phyloP scores from a whole-genome alignment of 2,797 vertebrate species.

The Sphenodon punctatus region DNA sequence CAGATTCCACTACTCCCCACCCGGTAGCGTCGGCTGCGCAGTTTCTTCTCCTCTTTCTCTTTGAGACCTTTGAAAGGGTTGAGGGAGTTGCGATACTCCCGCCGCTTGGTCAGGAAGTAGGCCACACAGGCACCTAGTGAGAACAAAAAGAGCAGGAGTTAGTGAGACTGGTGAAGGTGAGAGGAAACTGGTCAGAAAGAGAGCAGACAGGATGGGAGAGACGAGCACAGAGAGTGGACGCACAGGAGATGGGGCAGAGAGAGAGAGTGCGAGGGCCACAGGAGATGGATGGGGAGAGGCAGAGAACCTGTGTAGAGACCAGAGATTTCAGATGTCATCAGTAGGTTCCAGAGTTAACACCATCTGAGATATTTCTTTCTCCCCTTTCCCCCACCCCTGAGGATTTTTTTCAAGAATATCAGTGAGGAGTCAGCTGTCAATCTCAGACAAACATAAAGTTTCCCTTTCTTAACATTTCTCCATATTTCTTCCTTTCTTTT shows the following conservation, averaged over 20 bases:
- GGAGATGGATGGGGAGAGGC: not conserved
- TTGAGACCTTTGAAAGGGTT: conserved; percentile 76
- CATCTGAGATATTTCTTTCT: not conserved
- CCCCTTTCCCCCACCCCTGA: too few species aligned
- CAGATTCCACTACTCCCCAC: too few species aligned
- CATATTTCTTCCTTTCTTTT: too few species aligned
- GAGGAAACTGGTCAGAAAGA: too few species aligned
- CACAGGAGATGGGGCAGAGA: not conserved
- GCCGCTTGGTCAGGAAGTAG: conserved; percentile 76
- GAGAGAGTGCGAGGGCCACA: not conserved
- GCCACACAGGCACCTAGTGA: conserved; percentile 73
- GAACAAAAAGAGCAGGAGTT: not conserved
- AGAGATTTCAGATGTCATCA: not conserved
- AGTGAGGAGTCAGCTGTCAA: too few species aligned
- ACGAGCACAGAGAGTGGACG: not conserved
- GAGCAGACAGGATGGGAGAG: too few species aligned
- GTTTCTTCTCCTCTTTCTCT: conserved; percentile 77
- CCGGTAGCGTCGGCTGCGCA: conserved; percentile 74
- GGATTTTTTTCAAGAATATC: too few species aligned
- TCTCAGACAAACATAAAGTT: too few species aligned
- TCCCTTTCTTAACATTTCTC: too few species aligned
- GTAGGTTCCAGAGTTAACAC: not conserved
- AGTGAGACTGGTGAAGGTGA: too few species aligned
- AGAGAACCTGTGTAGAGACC: too few species aligned
- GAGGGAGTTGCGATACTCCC: conserved; percentile 75